A percentile compares a stretch with the other conserved stretches of the same genome.
phyloP scores from a whole-genome alignment of 2,113 vertebrate genomes.

The Plecotus auritus region DNA sequence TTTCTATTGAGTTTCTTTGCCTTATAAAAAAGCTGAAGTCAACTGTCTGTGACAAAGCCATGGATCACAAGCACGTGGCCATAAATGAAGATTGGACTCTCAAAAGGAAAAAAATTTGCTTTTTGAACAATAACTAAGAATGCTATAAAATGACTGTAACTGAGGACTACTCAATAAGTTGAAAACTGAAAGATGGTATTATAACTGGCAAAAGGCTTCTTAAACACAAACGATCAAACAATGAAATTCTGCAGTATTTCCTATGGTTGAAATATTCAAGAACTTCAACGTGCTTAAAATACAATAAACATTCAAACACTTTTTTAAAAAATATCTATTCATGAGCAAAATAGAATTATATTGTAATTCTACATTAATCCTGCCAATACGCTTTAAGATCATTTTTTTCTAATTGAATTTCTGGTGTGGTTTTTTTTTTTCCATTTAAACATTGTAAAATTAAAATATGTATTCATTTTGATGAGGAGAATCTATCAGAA shows the following conservation, averaged over 20 bases:
- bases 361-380: neutral
- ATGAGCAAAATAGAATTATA: neutral
- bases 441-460: neutral
- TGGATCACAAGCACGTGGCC: neutral
- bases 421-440: neutral
- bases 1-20: neutral
- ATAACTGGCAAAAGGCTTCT: slow-evolving; percentile 4
- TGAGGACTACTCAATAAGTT: neutral
- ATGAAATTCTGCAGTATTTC: neutral
- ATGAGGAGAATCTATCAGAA: slow-evolving; percentile 3
- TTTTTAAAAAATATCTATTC: neutral
- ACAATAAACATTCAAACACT: neutral
- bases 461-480: neutral
- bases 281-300: neutral
- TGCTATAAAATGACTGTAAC: neutral
- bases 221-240: neutral
- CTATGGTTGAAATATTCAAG: neutral
- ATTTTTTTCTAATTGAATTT: slow-evolving; percentile 12
- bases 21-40: neutral
- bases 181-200: slow-evolving; percentile 11
- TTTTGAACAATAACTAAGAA: neutral
- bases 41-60: neutral
- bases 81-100: neutral
- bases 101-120: neutral
- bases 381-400: neutral